A percentile compares a stretch with the other conserved stretches of the same genome.
Evolutionary conservation across 2,113 vertebrate species (phyloP).

Genomic region (Phrynocephalus versicolor): DNA sequence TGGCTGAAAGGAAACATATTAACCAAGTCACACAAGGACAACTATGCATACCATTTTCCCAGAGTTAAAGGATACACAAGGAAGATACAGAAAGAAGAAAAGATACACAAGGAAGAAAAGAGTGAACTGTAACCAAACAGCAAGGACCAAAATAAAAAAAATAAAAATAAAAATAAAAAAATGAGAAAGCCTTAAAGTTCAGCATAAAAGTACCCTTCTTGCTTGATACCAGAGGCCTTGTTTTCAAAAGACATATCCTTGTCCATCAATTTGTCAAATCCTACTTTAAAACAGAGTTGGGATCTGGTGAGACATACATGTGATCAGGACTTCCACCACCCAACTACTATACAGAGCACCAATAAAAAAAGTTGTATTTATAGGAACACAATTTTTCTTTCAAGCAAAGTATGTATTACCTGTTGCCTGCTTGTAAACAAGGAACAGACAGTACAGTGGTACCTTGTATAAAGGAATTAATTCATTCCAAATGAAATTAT

Average conservation of each 20-base stretch:
- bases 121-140: conserved; percentile 2
- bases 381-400: too few species aligned
- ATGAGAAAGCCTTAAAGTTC: background rate
- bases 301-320: too few species aligned
- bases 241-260: too few species aligned
- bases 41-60: conserved; percentile 25
- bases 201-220: background rate
- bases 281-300: background rate
- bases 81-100: conserved; percentile 31
- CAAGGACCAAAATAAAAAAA: background rate
- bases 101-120: conserved; percentile 7
- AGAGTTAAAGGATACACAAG: conserved; percentile 27
- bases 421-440: too few species aligned
- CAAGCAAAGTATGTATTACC: too few species aligned
- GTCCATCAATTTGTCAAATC: background rate
- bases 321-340: too few species aligned
- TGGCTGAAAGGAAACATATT: background rate
- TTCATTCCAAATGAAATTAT: too few species aligned
- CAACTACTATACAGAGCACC: too few species aligned
- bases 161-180: background rate
- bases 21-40: conserved; percentile 32
- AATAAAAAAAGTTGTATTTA: too few species aligned
- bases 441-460: too few species aligned
- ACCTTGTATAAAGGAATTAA: too few species aligned
- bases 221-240: too few species aligned